Conservation (phyloP, 2,113 vertebrate species). For the Nibea coibor region DNA sequence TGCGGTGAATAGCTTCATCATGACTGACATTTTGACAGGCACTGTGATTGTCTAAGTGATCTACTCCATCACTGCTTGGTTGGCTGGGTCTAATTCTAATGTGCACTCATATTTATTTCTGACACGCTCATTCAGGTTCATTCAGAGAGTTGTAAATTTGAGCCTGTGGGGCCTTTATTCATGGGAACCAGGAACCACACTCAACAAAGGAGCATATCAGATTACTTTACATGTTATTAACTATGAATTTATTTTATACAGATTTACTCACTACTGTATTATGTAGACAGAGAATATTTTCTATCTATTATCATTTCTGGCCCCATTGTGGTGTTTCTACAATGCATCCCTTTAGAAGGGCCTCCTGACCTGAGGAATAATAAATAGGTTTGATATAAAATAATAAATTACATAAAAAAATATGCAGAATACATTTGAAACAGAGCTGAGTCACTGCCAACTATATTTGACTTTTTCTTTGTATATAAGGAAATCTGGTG, state of each 20-base stretch:
- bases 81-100: not conserved
- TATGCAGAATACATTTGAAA: not conserved
- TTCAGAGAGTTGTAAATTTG: not conserved
- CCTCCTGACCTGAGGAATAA: not conserved
- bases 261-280: no score
- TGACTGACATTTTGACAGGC: conserved; percentile 22
- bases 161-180: not conserved
- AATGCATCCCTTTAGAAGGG: no score
- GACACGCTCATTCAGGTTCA: not conserved
- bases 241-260: no score
- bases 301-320: no score
- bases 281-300: no score
- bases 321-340: no score
- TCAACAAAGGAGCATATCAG: not conserved
- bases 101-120: not conserved
- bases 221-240: no score
- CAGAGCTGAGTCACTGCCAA: no score
- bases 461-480: no score
- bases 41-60: conserved; percentile 15
- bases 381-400: not conserved
- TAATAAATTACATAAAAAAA: not conserved
- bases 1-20: conserved; percentile 10
- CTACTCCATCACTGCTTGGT: not conserved
- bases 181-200: not conserved
- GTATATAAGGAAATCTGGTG: not conserved